phyloP scores from a whole-genome alignment of 2,797 vertebrate genomes.

The Chanos chanos region DNA sequence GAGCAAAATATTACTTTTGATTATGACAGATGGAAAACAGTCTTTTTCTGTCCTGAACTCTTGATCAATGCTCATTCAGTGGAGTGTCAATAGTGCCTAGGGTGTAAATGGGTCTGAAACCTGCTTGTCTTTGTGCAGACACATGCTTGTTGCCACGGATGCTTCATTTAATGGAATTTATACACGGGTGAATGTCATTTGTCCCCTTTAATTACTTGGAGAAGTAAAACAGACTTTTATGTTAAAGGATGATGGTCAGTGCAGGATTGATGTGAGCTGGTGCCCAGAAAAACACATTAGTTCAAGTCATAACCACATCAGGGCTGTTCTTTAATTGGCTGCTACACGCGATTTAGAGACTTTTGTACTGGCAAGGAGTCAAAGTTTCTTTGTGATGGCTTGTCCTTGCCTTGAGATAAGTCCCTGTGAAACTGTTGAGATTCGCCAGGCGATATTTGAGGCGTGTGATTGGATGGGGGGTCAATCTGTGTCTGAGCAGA shows the following conservation, averaged over 20 bases:
- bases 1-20: too few relatives aligned
- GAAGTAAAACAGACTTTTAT: conserved; percentile 68
- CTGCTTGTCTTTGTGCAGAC: conserved; percentile 22
- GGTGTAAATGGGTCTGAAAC: not conserved
- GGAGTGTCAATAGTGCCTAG: not conserved
- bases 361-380: conserved; percentile 54
- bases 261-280: conserved; percentile 19
- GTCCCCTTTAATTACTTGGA: conserved; percentile 68
- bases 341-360: conserved; percentile 60
- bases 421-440: not conserved
- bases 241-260: conserved; percentile 60
- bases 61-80: too few relatives aligned
- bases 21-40: too few relatives aligned
- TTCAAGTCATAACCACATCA: conserved; percentile 62
- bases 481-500: not conserved
- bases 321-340: conserved; percentile 58
- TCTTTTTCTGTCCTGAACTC: too few relatives aligned
- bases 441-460: not conserved
- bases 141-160: conserved; percentile 52
- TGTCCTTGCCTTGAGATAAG: not conserved
- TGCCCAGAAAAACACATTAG: conserved; percentile 45
- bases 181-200: conserved; percentile 54
- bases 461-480: not conserved
- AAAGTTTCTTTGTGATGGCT: conserved; percentile 30
- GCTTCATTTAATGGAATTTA: conserved; percentile 63